Evolutionary conservation across 2,888 invertebrate genomes (phyloP), one percentile per base, ranked within the genome.

Genomic region (Drosophila nigricruria): DNA sequence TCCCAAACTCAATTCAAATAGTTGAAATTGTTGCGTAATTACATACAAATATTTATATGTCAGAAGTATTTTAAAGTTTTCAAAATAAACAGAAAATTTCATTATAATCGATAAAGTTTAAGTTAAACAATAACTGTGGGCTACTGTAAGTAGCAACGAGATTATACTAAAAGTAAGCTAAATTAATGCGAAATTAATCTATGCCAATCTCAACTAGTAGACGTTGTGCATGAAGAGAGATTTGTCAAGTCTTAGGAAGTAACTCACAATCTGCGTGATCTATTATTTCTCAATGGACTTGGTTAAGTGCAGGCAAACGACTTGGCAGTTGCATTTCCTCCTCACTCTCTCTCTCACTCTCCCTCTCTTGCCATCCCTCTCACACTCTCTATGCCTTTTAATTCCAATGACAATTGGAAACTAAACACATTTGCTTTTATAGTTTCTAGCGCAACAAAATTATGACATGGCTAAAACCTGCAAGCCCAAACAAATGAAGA

Each of bases 391-490:
- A 58, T 59, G 62, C 73, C 85, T 84, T 62, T 84, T 89, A 84
- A 89, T 79, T 84, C 49, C 62, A 79, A 82, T 84, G 89, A 89
- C 89, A 89, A 88, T 76, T 81, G 70, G 73, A 88, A 74, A 62
- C 34, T 47, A 63, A 58, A 71, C 52, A n/a, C 53, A 53, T 60
- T 77, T 45, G 32, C 60, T 30, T 65, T 82, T 65, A 85, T 60
- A 10, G 43, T 20, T 43, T 23, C 36, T 65, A 73, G 71, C 69
- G 79, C 70, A 62, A 76, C 73, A 70, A 79, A 82, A 85, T 82
- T 88, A 89, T 84, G 84, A 84, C 89, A 74, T 27, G 58, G 72
- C 80, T 68, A 25, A 81, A 87, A 84, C 23, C 49, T 58, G 30
- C 16, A 18, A 20, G 38, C 23, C 10, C 12, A 25, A 25, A 16